phyloP scores from a whole-genome alignment of 2,113 vertebrate genomes.

The Uria aalge region DNA sequence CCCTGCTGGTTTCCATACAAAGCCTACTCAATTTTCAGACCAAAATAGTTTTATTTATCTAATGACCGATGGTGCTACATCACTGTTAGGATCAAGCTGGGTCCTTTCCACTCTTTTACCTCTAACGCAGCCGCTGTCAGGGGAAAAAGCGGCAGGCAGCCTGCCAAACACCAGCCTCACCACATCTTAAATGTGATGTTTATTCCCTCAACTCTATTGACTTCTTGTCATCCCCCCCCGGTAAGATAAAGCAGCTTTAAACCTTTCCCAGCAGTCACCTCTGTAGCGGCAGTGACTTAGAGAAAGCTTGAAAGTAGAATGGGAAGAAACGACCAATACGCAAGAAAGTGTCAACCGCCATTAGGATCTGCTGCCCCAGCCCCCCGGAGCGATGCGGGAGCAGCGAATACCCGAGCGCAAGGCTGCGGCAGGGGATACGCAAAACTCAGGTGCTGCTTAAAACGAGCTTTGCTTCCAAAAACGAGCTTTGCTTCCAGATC shows the following conservation, averaged over 20 bases:
- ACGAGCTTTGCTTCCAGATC: neutral
- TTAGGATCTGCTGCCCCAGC: neutral
- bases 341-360: accelerated
- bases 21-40: neutral
- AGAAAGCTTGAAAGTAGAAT: neutral
- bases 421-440: neutral
- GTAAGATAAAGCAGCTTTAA: neutral
- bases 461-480: neutral
- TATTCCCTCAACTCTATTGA: neutral
- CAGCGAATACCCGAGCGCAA: accelerated
- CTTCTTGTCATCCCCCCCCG: neutral
- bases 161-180: neutral
- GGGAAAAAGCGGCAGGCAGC: neutral
- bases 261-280: neutral
- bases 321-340: neutral
- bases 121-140: neutral
- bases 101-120: neutral
- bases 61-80: neutral
- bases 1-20: neutral
- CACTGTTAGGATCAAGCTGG: neutral
- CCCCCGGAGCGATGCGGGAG: accelerated
- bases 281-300: neutral
- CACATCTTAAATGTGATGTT: neutral
- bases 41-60: neutral
- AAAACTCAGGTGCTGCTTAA: neutral